phyloP scores from a whole-genome alignment of 2,888 invertebrate genomes.

The Chrysopilus asiliformis region DNA sequence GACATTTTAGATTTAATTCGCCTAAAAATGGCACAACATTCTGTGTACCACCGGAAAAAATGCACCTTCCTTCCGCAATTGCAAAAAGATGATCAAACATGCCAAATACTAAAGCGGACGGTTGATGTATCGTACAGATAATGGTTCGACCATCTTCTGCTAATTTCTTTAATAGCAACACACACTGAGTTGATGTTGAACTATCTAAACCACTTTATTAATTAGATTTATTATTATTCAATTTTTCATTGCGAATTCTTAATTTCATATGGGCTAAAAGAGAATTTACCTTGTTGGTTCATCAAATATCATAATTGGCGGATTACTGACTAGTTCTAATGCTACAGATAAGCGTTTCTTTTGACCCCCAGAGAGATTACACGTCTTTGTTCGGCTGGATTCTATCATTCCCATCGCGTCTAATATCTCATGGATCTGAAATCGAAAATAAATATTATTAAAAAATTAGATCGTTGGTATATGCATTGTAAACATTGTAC shows the following conservation, averaged over 20 bases:
- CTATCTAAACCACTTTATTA: constrained; percentile 59
- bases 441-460: constrained; percentile 15
- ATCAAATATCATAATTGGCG: constrained; percentile 84
- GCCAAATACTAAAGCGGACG: constrained; percentile 70
- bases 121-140: constrained; percentile 84
- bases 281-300: constrained; percentile 84
- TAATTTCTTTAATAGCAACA: constrained; percentile 64
- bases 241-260: too few species aligned
- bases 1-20: constrained; percentile 59
- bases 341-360: constrained; percentile 82
- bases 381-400: constrained; percentile 52
- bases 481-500: too few species aligned
- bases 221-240: neutral
- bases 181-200: constrained; percentile 69
- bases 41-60: constrained; percentile 64
- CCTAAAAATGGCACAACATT: constrained; percentile 65
- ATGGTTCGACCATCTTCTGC: constrained; percentile 75
- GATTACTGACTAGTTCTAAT: constrained; percentile 80
- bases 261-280: too few species aligned
- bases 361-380: constrained; percentile 75
- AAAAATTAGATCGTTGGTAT: too few species aligned
- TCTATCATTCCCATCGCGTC: constrained; percentile 58
- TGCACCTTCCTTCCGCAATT: constrained; percentile 63
- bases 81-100: constrained; percentile 85
- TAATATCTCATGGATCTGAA: constrained; percentile 67